Conservation (phyloP, 2,888 invertebrate species). For the Boloria euphrosyne region DNA sequence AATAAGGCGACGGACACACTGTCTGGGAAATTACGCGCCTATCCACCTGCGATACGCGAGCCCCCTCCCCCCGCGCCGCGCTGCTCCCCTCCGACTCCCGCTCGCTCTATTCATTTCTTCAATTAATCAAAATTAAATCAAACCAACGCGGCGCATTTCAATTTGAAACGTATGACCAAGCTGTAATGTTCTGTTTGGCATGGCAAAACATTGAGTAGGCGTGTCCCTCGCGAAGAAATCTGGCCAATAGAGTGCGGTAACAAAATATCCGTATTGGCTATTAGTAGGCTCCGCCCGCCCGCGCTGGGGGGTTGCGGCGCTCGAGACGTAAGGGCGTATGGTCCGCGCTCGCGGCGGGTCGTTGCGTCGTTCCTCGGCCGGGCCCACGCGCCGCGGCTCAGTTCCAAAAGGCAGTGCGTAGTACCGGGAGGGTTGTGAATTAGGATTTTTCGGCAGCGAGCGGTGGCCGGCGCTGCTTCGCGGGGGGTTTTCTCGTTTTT, state of each 20-base stretch:
- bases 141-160: constrained; percentile 49
- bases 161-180: constrained; percentile 50
- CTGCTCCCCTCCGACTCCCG: constrained; percentile 41
- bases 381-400: constrained; percentile 34
- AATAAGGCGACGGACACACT: constrained; percentile 43
- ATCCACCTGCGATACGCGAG: constrained; percentile 47
- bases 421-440: constrained; percentile 51
- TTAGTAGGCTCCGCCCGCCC: constrained; percentile 77
- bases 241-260: constrained; percentile 85
- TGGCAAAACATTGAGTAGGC: constrained; percentile 58
- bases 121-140: constrained; percentile 82
- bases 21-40: constrained; percentile 48
- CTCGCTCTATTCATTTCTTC: constrained; percentile 74
- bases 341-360: constrained; percentile 33
- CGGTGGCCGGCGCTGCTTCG: constrained; percentile 44
- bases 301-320: constrained; percentile 49
- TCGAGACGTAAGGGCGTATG: constrained; percentile 48
- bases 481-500: constrained; percentile 58
- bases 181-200: constrained; percentile 53
- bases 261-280: constrained; percentile 84
- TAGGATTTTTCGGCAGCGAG: constrained; percentile 57
- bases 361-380: constrained; percentile 47
- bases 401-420: constrained; percentile 52
- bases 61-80: constrained; percentile 34
- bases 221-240: constrained; percentile 78